Evolutionary conservation across 2,113 vertebrate genomes (phyloP).

Genomic region (Carlito syrichta): DNA sequence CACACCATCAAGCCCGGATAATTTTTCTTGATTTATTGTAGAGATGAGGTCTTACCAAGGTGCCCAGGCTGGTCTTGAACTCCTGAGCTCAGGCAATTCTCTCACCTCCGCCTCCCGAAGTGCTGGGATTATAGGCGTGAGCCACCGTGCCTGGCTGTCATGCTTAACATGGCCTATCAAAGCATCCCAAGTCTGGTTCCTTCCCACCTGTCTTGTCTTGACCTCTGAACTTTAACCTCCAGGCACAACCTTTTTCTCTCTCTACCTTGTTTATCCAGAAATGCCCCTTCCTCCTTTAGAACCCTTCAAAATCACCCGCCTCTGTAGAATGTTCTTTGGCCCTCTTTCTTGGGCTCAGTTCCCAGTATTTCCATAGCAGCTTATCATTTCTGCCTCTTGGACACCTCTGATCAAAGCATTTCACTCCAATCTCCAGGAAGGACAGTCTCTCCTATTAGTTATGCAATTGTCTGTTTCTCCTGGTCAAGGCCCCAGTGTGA

Average conservation of each 20-base stretch:
- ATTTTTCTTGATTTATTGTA: no score
- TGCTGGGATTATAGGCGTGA: no score
- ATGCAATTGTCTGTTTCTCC: neutral
- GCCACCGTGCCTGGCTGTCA: no score
- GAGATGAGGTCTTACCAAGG: no score
- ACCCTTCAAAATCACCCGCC: neutral
- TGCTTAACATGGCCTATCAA: neutral
- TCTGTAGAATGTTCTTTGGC: neutral
- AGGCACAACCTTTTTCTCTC: neutral
- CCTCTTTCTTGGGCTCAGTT: neutral
- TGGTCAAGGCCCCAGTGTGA: neutral
- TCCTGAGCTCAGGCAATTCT: no score
- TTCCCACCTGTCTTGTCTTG: neutral
- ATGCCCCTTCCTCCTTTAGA: neutral
- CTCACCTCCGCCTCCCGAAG: no score
- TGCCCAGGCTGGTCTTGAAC: no score
- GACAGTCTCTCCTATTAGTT: neutral
- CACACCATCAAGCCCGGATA: no score
- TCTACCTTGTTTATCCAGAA: neutral
- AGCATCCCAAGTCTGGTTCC: neutral
- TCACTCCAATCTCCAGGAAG: neutral
- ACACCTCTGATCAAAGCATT: neutral
- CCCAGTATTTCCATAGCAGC: neutral
- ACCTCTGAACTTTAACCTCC: neutral
- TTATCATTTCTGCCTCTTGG: neutral